phyloP scores from a whole-genome alignment of 2,888 invertebrate species.

The Tromatobia lineatoria region DNA sequence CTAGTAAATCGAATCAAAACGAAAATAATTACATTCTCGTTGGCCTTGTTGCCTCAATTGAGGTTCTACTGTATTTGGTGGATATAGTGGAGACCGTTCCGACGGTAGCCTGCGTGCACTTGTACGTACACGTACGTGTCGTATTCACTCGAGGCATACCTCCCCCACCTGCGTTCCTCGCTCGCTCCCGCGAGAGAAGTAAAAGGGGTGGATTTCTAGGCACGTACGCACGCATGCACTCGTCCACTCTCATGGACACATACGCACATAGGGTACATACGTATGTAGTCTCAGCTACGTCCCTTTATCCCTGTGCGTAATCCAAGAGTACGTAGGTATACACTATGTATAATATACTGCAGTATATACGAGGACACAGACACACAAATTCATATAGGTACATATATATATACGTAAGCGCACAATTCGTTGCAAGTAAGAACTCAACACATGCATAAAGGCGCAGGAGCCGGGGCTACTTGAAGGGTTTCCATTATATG shows the following conservation, averaged over 20 bases:
- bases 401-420: constrained; percentile 36
- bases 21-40: too few relatives aligned
- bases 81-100: constrained; percentile 68
- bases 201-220: constrained; percentile 80
- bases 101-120: constrained; percentile 75
- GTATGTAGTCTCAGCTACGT: constrained; percentile 63
- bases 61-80: background rate
- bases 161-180: constrained; percentile 71
- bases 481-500: constrained; percentile 84
- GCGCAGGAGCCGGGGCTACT: constrained; percentile 77
- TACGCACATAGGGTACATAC: constrained; percentile 60
- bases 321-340: constrained; percentile 42
- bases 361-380: background rate
- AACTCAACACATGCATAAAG: constrained; percentile 63
- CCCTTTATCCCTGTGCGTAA: constrained; percentile 60
- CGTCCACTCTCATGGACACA: constrained; percentile 47
- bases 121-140: constrained; percentile 82
- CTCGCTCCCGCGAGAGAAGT: constrained; percentile 43
- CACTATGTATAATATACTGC: constrained; percentile 10
- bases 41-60: background rate
- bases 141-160: constrained; percentile 77
- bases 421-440: constrained; percentile 67
- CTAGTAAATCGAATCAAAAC: too few relatives aligned
- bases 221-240: constrained; percentile 76
- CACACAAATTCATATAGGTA: constrained; percentile 31